Evolutionary conservation across 2,797 vertebrate genomes (phyloP), one percentile per base, ranked within the genome.

Genomic region (Zalophus californianus): DNA sequence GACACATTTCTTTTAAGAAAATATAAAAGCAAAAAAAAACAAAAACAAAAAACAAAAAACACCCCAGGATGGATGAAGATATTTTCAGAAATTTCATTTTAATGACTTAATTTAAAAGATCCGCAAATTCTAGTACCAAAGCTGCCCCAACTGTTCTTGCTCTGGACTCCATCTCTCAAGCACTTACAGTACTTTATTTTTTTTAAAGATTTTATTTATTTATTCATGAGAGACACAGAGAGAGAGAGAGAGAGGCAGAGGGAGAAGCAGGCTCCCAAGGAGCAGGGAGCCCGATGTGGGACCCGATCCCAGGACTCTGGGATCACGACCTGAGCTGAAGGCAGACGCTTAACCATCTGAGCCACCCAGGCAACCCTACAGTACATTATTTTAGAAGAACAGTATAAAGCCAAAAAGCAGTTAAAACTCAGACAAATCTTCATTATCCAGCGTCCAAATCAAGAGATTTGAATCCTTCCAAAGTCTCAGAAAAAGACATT

Each of bases 31-130:
- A 29, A 68, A 41, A 44, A 58, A 89, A 38, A n/a, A n/a, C n/a
- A n/a, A 38, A 38, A 3, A 38, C 35, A 35, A 35, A 44, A 58
- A 89, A 0, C 54, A 75, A 92, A 50, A 68, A 41, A 44, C 52
- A 89, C 0, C 54, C 35, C 29, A 1, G 4, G 18, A 68, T 1
- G 60, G 50, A 92, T 58, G 12, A 64, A 32, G 2, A 29, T 78
- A 48, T 79, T 87, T 85, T 66, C 21, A 66, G 38, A n/a, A 58
- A 15, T 54, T 90, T 89, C 44, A 85, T 38, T 70, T 77, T 78
- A 87, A 68, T 38, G 66, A 72, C 52, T 86, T 78, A 79, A 29
- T 90, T 75, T 27, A 54, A 94, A 83, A 96, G 27, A 72, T 48
- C 38, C 48, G 84, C 38, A 70, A 86, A 89, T 68, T 80, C 79